A percentile compares a stretch with the other conserved stretches of the same genome.
phyloP scores from a whole-genome alignment of 64 coral and sea anemone species.

The Trachythela sp. region DNA sequence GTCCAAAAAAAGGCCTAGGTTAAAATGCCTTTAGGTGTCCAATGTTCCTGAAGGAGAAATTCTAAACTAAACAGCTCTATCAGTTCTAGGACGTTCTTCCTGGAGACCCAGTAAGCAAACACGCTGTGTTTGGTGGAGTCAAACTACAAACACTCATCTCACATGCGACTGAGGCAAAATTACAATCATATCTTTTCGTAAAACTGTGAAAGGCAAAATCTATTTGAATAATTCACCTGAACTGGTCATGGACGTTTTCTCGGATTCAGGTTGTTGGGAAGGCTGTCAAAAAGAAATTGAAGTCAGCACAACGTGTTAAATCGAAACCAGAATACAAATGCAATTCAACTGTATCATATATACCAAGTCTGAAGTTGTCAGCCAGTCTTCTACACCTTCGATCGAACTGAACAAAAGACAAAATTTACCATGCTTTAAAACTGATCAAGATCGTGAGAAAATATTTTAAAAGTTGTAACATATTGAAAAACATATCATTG shows the following conservation, averaged over 20 bases:
- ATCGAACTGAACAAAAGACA: not conserved
- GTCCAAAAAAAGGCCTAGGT: too few species aligned
- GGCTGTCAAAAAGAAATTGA: not conserved
- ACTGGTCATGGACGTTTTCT: conserved; percentile 14
- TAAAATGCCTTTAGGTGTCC: too few species aligned
- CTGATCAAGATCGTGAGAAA: not conserved
- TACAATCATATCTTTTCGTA: too few species aligned
- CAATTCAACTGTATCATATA: not conserved
- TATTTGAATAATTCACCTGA: not conserved
- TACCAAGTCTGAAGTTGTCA: conserved; percentile 6
- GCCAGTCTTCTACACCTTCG: conserved; percentile 2
- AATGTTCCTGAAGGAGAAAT: too few species aligned
- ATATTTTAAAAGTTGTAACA: too few species aligned
- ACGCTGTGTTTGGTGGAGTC: too few species aligned
- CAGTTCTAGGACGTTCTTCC: too few species aligned
- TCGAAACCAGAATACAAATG: not conserved
- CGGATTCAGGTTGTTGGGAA: not conserved
- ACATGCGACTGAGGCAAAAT: too few species aligned
- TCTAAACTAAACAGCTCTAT: too few species aligned
- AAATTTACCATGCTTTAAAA: not conserved
- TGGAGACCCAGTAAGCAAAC: too few species aligned
- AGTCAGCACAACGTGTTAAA: not conserved
- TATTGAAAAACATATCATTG: too few species aligned
- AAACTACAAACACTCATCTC: too few species aligned
- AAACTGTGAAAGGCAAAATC: not conserved